These are phyloP conservation scores for Perizoma flavofasciatum DNA, from an alignment of 2,888 invertebrate species.

Conservation along the genomic window DNA sequence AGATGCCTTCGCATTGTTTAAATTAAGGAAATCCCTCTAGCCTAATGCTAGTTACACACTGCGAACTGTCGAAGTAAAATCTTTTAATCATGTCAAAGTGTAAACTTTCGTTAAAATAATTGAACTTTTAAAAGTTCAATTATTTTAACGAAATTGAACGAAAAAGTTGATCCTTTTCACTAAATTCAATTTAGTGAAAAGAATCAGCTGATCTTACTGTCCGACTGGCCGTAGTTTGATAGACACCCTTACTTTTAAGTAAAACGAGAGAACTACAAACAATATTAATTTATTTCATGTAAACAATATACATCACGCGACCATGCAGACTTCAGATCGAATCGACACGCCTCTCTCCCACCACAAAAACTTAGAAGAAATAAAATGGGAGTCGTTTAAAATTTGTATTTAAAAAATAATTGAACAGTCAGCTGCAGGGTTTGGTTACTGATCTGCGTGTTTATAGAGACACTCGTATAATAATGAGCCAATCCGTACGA, in stretches of 20 bases:
- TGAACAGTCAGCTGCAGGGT: no score
- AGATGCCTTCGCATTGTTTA: not conserved
- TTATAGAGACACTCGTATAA: no score
- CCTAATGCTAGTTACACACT: no score
- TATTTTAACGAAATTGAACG: not conserved
- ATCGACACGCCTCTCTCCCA: slow-evolving; percentile 32
- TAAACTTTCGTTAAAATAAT: not conserved
- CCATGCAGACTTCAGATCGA: slow-evolving; percentile 59
- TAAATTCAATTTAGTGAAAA: no score
- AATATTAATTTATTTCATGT: slow-evolving; percentile 63
- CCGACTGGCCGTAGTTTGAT: no score
- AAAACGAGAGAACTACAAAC: slow-evolving; percentile 50
- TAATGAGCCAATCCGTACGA: no score
- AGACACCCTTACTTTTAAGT: no score
- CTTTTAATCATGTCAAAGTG: no score
- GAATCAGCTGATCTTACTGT: no score
- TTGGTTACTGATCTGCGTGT: no score
- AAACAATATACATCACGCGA: slow-evolving; percentile 45
- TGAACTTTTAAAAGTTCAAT: slow-evolving; percentile 16
- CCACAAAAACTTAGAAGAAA: not conserved
- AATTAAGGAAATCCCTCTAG: not conserved
- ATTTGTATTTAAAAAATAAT: not conserved
- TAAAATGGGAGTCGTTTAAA: not conserved
- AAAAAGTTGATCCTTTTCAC: no score
- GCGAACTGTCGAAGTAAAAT: no score